Percentiles rank a stretch among this genome's conserved stretches.
phyloP scores from a whole-genome alignment of 2,113 vertebrate species.

The Etia nguti region DNA sequence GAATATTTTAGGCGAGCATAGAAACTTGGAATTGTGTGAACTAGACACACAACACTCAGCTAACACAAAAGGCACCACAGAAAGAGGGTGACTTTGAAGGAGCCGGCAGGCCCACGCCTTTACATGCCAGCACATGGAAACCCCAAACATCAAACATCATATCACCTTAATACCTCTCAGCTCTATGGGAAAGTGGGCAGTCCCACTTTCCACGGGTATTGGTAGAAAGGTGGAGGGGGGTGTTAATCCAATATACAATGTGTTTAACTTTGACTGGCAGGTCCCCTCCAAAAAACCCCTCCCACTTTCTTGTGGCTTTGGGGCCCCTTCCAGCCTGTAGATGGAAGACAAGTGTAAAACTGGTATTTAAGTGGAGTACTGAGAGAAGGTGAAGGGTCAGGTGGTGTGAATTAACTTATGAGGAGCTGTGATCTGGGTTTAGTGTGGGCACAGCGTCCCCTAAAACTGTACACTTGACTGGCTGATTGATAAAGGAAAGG shows the following conservation, averaged over 20 bases:
- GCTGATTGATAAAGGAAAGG: neutral
- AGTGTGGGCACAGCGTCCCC: neutral
- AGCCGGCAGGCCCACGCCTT: constrained; percentile 3
- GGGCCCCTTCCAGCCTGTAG: constrained; percentile 36
- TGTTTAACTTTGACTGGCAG: constrained; percentile 57
- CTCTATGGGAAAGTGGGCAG: constrained; percentile 46
- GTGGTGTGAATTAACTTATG: constrained; percentile 25
- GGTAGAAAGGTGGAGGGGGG: neutral
- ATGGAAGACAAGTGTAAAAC: constrained; percentile 13
- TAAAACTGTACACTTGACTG: neutral
- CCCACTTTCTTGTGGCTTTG: neutral
- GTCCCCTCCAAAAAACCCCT: neutral
- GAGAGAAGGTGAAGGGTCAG: constrained; percentile 55
- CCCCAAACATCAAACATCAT: neutral
- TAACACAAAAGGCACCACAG: constrained; percentile 15
- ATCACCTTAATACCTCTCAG: constrained; percentile 9
- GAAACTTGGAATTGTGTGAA: constrained; percentile 14
- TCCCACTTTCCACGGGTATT: constrained; percentile 43
- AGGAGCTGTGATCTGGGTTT: constrained; percentile 4
- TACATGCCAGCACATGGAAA: constrained; percentile 3
- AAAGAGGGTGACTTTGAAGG: constrained; percentile 29
- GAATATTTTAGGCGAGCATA: neutral
- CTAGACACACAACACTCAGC: neutral
- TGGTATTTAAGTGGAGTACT: constrained; percentile 38
- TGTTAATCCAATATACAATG: constrained; percentile 65